Evolutionary conservation across 2,797 vertebrate genomes (phyloP), one percentile per base, ranked within the genome.

Genomic region (Darevskia nairensis): DNA sequence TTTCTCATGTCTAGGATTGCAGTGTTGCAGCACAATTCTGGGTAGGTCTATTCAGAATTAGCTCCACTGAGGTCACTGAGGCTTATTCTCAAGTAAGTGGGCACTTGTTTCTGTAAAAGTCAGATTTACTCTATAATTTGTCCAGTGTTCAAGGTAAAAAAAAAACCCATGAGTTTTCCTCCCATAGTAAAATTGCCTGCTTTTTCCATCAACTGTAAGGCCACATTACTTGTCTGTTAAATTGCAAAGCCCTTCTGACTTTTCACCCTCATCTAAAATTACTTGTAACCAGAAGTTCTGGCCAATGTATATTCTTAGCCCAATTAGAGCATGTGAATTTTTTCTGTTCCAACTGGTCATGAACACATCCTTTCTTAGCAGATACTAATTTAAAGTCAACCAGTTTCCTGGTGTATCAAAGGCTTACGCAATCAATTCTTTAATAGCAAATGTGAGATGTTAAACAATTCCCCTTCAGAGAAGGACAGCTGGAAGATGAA

Each of bases 401-500:
- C 17, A 8, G n/a, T 35, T 82, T 66, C n/a, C 25, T 88, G 80
- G 50, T 44, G 39, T 44, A 80, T 72, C 77, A 72, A 84, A 64
- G 29, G 35, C 35, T 88, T 79, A 71, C 8, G 59, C 35, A 75
- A 82, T 64, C 71, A 82, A 29, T 87, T 46, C 41, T 66, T 88
- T 68, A 77, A 77, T 11, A 83, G 25, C 61, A 64, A 44, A 71
- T 71, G 50, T 23, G 50, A 61, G 32, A 35, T 9, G 50, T 79
- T 41, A 71, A 55, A 44, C 41, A 68, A 50, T 82, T 83, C 32
- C 44, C 64, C 32, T 59, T 13, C 32, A 88, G 59, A 77, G 11
- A 44, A 8, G 27, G 29, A 7, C 8, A 59, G 19, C 25, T 35
- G 72, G 72, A 64, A 25, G 4, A 77, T 44, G 59, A 71, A 50